Conservation (phyloP, 2,797 vertebrate genomes). For the Setipinna tenuifilis region DNA sequence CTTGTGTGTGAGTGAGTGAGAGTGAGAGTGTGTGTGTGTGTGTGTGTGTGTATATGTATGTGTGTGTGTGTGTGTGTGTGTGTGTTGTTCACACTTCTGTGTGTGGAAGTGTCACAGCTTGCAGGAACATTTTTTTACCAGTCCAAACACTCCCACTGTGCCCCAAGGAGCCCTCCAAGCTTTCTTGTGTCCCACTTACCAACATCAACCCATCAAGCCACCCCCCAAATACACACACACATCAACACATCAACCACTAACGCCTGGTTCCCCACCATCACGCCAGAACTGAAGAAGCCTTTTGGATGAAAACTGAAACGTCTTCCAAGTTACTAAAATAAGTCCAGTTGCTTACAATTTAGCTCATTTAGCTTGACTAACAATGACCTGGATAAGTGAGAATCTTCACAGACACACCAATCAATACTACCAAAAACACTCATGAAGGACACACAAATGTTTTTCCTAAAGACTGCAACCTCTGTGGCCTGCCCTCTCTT, state of each 20-base stretch:
- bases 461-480: too few relatives aligned
- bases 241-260: too few relatives aligned
- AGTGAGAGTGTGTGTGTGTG: not conserved
- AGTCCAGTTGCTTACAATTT: too few relatives aligned
- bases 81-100: not conserved
- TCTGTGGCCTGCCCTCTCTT: too few relatives aligned
- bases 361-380: too few relatives aligned
- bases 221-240: not conserved
- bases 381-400: too few relatives aligned
- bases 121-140: not conserved
- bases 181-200: not conserved
- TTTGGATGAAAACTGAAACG: too few relatives aligned
- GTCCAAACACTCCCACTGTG: not conserved
- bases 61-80: not conserved
- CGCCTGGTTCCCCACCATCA: too few relatives aligned
- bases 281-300: too few relatives aligned
- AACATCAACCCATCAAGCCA: not conserved
- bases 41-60: not conserved
- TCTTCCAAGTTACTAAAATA: too few relatives aligned
- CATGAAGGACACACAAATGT: not conserved
- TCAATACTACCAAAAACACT: not conserved
- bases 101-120: not conserved
- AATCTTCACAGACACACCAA: too few relatives aligned
- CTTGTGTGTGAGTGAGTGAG: too few relatives aligned
- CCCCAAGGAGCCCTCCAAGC: not conserved